Conservation (phyloP, 2,888 invertebrate species). For the Trimorus sp. region DNA sequence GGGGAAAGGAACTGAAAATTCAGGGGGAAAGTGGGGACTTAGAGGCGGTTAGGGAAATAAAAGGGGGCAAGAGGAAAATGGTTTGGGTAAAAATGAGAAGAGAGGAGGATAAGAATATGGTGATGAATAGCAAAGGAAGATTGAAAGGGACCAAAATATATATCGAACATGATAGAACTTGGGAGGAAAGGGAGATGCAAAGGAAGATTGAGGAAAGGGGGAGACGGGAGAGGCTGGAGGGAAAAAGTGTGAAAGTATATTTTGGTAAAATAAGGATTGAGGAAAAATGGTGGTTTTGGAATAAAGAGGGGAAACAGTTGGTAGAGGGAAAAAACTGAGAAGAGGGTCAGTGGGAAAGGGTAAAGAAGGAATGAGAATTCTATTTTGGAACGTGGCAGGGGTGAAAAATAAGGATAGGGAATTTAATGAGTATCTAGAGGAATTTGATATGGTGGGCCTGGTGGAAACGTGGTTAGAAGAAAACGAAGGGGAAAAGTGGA, state of each 20-base stretch:
- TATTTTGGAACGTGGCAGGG: background rate
- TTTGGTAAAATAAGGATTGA: too few relatives aligned
- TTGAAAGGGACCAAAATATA: slow-evolving; percentile 3
- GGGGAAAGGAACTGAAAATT: background rate
- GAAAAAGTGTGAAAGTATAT: too few relatives aligned
- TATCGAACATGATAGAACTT: background rate
- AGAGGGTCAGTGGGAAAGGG: background rate
- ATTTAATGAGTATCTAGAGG: slow-evolving; percentile 11
- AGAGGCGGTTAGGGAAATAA: background rate
- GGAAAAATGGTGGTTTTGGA: background rate
- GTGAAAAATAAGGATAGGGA: slow-evolving; percentile 12
- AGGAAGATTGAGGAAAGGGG: background rate
- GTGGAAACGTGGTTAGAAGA: slow-evolving; percentile 23
- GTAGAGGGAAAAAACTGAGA: background rate
- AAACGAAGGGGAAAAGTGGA: slow-evolving; percentile 6
- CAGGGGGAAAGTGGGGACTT: background rate
- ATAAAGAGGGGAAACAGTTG: background rate
- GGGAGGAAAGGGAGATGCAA: slow-evolving; percentile 14
- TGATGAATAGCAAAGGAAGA: background rate
- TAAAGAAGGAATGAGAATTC: background rate
- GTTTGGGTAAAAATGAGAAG: slow-evolving; percentile 2
- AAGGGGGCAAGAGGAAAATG: background rate
- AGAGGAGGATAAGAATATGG: background rate
- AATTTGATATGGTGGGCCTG: slow-evolving; percentile 9
- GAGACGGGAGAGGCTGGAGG: too few relatives aligned